Evolutionary conservation across 2,797 vertebrate species (phyloP).

Genomic region (Sebastiscus albofasciatus): DNA sequence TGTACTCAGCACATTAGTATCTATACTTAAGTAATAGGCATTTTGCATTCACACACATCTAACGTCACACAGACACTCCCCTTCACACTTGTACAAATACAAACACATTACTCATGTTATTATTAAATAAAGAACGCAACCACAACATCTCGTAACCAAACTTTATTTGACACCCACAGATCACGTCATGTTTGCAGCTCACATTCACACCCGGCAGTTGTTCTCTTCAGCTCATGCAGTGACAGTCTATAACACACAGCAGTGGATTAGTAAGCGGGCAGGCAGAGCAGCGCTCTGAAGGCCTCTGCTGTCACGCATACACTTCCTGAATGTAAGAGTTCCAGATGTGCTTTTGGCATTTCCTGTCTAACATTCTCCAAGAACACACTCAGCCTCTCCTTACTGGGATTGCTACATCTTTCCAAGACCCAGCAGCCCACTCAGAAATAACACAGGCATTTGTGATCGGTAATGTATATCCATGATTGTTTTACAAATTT

Average conservation of each 20-base stretch:
- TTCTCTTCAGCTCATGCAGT: slow-evolving; percentile 20
- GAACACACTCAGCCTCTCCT: slow-evolving; percentile 78
- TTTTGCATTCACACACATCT: background rate
- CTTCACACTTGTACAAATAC: background rate
- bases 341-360: slow-evolving; percentile 85
- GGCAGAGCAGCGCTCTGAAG: slow-evolving; percentile 52
- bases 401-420: slow-evolving; percentile 66
- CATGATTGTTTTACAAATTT: slow-evolving; percentile 17
- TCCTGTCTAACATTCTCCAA: slow-evolving; percentile 82
- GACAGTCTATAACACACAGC: slow-evolving; percentile 44
- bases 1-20: background rate
- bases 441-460: slow-evolving; percentile 31
- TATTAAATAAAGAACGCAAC: background rate
- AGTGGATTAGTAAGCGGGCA: slow-evolving; percentile 47
- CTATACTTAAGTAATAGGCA: background rate
- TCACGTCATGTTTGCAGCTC: background rate
- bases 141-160: slow-evolving; percentile 12
- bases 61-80: background rate
- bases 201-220: slow-evolving; percentile 21
- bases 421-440: slow-evolving; percentile 56
- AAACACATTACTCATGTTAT: background rate
- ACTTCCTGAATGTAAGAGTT: slow-evolving; percentile 85
- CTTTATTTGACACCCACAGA: slow-evolving; percentile 34
- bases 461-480: slow-evolving; percentile 21
- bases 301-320: slow-evolving; percentile 76